These are phyloP conservation scores for Conistra vaccinii DNA, from an alignment of 2,888 invertebrate genomes.

Conservation along the genomic window DNA sequence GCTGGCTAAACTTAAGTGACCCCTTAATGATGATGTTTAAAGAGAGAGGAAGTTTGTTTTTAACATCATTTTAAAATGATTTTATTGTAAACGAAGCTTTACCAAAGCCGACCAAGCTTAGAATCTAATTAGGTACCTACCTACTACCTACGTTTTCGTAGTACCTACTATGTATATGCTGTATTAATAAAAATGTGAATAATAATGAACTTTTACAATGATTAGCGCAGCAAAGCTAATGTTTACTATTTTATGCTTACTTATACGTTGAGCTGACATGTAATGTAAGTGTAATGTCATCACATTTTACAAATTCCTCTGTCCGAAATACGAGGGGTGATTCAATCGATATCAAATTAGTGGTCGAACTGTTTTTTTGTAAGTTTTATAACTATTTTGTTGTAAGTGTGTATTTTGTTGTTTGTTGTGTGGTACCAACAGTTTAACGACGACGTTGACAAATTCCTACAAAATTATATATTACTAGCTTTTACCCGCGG, in stretches of 20 bases:
- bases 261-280: neutral
- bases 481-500: too few relatives aligned
- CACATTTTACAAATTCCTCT: neutral
- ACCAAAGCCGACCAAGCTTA: constrained; percentile 3
- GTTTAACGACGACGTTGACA: neutral
- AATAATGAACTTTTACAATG: constrained; percentile 7
- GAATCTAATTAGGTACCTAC: constrained; percentile 24
- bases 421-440: neutral
- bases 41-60: neutral
- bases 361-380: neutral
- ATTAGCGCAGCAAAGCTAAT: constrained; percentile 7
- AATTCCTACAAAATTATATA: neutral
- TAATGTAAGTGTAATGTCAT: neutral
- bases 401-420: neutral
- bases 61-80: neutral
- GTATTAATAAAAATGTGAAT: constrained; percentile 13
- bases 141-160: constrained; percentile 12
- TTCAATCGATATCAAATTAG: constrained; percentile 24
- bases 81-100: neutral
- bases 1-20: too few relatives aligned
- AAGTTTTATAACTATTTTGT: neutral
- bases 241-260: neutral
- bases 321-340: constrained; percentile 3
- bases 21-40: neutral
- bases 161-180: neutral